Evolutionary conservation across 2,113 vertebrate genomes (phyloP).

Genomic region (Garra rufa): DNA sequence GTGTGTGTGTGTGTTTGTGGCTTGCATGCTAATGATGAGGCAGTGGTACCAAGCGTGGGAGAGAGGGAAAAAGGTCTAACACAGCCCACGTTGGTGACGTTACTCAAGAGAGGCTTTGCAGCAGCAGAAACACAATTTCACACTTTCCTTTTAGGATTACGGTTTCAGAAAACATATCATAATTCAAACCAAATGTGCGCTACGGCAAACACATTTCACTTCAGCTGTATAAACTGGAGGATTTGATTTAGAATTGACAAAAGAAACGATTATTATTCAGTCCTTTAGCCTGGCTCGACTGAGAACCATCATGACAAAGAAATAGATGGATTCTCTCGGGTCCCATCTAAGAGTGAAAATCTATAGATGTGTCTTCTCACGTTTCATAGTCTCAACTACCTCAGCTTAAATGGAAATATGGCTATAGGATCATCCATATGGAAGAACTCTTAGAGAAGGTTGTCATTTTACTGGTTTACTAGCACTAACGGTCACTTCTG

Average conservation of each 20-base stretch:
- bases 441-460: background rate
- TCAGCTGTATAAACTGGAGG: background rate
- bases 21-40: constrained; percentile 77
- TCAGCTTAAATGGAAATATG: constrained; percentile 3
- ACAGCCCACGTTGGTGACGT: constrained; percentile 66
- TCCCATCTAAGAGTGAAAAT: background rate
- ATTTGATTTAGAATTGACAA: background rate
- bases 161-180: constrained; percentile 44
- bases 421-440: constrained; percentile 5
- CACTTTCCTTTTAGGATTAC: constrained; percentile 62
- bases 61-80: constrained; percentile 77
- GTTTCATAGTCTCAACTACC: constrained; percentile 16
- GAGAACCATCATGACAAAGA: background rate
- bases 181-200: constrained; percentile 50
- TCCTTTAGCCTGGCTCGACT: background rate
- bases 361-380: constrained; percentile 54
- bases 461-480: constrained; percentile 17
- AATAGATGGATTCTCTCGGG: constrained; percentile 11
- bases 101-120: constrained; percentile 61
- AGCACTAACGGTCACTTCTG: constrained; percentile 35
- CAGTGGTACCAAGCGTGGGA: constrained; percentile 77
- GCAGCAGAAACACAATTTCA: constrained; percentile 68
- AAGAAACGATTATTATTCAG: background rate
- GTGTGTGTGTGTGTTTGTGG: constrained; percentile 62
- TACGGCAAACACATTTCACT: constrained; percentile 11